Percentiles rank a stretch among this genome's conserved stretches.
phyloP scores from a whole-genome alignment of 2,113 vertebrate genomes.

The Cyprinus carpio region DNA sequence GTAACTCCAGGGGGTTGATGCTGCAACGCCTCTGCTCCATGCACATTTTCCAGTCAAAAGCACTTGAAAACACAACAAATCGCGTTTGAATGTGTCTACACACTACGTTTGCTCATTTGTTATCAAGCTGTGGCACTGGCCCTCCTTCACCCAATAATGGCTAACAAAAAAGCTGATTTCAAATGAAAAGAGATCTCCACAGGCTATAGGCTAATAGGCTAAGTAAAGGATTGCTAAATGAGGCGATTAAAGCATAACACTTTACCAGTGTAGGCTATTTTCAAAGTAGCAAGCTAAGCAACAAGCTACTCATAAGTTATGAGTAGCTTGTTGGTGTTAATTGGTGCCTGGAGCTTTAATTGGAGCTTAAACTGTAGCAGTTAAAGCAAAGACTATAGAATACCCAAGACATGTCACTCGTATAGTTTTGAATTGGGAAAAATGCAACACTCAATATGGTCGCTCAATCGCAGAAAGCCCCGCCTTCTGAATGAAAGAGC shows the following conservation, averaged over 20 bases:
- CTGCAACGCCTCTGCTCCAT: conserved; percentile 74
- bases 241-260: neutral
- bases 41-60: conserved; percentile 75
- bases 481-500: too few species aligned
- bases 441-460: too few species aligned
- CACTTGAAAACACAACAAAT: conserved; percentile 71
- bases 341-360: too few species aligned
- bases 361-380: too few species aligned
- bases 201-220: neutral
- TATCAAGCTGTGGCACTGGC: conserved; percentile 5
- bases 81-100: conserved; percentile 67
- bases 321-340: too few species aligned
- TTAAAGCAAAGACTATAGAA: too few species aligned
- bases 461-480: too few species aligned
- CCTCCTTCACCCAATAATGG: neutral
- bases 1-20: conserved; percentile 68
- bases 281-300: neutral
- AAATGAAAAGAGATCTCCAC: neutral
- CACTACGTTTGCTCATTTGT: conserved; percentile 6
- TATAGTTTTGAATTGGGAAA: too few species aligned
- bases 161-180: neutral
- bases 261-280: neutral
- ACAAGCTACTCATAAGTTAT: neutral
- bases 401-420: too few species aligned
- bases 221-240: neutral